Base-by-base conservation (phyloP, 2,797 vertebrate genomes). In the Phataginus tetradactyla region DNA sequence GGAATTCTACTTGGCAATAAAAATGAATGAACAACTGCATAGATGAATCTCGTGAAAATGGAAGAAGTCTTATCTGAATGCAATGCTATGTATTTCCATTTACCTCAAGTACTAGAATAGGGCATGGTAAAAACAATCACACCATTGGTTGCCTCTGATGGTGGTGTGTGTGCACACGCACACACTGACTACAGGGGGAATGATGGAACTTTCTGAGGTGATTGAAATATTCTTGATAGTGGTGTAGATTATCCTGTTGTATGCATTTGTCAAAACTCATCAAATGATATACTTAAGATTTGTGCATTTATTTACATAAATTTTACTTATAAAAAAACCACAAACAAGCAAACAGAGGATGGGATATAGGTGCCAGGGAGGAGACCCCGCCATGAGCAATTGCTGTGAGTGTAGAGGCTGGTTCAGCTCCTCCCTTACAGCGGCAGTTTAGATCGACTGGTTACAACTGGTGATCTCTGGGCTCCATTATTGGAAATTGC, bases 261-360 rank as follows among this genome's bases (percentile, higher is more conserved):
- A 64, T 79, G n/a, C 20, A 11, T 96, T 90, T 90, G 53, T 86
- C 29, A 80, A 90, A 92, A 91, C 4, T 79, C 25, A 80, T 42
- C 14, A 20, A 77, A 79, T 72, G 8, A 1, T 57, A 86, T 57
- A 57, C n/a, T 77, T 83, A 79, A 89, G 34, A 84, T 83, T 64
- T 89, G 37, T 91, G 51, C 10, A 63, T 84, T 77, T 87, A 20
- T 15, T 4, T 89, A 39, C 79, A 49, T 92, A 51, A 55, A 57
- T 59, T 93, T 90, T 92, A 55, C 86, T 63, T 84, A 37, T 42
- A 55, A 75, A 75, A 68, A 45, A 77, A 45, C 78, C 25, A 51
- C 27, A 72, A 49, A 11, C 15, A 85, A 59, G n/a, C 37, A 91
- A 94, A 81, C 18, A 71, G n/a, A 1, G 11, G 81, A 51, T 69